Conservation (phyloP, 64 coral and sea anemone genomes). For the Pocillopora damicornis region DNA sequence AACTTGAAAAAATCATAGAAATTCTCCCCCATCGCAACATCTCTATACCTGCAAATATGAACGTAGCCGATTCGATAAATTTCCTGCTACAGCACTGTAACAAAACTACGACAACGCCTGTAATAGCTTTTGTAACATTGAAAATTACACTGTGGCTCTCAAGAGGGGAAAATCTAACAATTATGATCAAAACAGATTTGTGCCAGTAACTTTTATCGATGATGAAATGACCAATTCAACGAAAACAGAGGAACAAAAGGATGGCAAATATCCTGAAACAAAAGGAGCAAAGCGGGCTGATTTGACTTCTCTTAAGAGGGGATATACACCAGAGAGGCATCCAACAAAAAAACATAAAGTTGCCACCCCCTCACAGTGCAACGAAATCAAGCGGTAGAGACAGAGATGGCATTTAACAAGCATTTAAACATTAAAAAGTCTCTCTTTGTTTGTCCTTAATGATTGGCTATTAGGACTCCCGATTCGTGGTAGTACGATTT, state of each 20-base stretch:
- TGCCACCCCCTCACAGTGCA: not conserved
- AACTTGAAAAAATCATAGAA: constrained; percentile 20
- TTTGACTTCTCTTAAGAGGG: constrained; percentile 9
- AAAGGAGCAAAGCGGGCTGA: constrained; percentile 5
- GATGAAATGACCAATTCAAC: not conserved
- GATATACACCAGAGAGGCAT: constrained; percentile 47
- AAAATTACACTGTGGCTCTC: not conserved
- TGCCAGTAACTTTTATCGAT: constrained; percentile 19
- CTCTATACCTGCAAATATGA: constrained; percentile 7
- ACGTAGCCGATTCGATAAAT: not conserved
- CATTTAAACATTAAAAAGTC: not conserved
- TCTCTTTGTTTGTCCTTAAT: constrained; percentile 23
- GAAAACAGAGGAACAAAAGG: not conserved
- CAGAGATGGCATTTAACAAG: not conserved
- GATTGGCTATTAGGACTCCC: not conserved
- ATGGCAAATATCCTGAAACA: not conserved
- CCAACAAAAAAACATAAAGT: constrained; percentile 28
- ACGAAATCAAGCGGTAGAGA: not conserved
- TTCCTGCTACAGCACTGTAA: constrained; percentile 44
- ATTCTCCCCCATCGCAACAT: constrained; percentile 24
- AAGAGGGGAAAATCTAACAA: not conserved
- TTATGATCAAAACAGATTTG: not conserved
- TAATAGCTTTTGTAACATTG: not conserved
- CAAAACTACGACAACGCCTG: not conserved
- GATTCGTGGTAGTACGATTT: too few species aligned